Conservation (phyloP, 35 echinoderm and acorn worm species). For the Hemicentrotus pulcherrimus region DNA sequence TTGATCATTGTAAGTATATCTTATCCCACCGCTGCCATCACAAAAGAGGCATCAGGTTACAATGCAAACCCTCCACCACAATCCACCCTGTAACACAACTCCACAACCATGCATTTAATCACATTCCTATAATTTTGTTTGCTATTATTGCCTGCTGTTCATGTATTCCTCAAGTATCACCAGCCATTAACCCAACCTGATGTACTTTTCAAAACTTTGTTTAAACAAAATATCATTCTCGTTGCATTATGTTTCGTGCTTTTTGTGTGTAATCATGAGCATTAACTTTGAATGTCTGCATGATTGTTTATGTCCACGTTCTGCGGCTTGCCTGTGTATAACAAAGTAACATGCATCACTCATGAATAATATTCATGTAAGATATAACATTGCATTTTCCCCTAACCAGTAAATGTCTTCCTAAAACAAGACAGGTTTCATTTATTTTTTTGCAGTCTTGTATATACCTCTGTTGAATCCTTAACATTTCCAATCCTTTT, state of each 20-base stretch:
- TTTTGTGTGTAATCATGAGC: too few species aligned
- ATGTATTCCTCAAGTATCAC: background rate
- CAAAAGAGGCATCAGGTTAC: conserved; percentile 21
- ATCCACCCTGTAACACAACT: conserved; percentile 9
- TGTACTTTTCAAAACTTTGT: background rate
- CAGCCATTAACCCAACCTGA: background rate
- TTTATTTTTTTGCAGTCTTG: background rate
- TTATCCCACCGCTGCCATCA: conserved; percentile 42
- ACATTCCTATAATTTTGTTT: background rate
- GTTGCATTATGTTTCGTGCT: background rate
- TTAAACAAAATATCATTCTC: background rate
- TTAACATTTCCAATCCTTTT: background rate
- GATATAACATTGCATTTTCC: background rate
- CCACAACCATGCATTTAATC: background rate
- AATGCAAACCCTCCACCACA: conserved; percentile 34
- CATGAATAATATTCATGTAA: background rate
- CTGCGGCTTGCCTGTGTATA: background rate
- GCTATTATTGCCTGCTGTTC: background rate
- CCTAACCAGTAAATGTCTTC: background rate
- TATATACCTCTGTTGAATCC: background rate
- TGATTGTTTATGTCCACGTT: background rate
- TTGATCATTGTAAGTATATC: conserved; percentile 98
- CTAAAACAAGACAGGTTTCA: background rate
- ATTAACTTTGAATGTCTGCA: background rate
- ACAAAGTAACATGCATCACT: background rate